Evolutionary conservation across 2,113 vertebrate species (phyloP).

Genomic region (Brienomyrus brachyistius): DNA sequence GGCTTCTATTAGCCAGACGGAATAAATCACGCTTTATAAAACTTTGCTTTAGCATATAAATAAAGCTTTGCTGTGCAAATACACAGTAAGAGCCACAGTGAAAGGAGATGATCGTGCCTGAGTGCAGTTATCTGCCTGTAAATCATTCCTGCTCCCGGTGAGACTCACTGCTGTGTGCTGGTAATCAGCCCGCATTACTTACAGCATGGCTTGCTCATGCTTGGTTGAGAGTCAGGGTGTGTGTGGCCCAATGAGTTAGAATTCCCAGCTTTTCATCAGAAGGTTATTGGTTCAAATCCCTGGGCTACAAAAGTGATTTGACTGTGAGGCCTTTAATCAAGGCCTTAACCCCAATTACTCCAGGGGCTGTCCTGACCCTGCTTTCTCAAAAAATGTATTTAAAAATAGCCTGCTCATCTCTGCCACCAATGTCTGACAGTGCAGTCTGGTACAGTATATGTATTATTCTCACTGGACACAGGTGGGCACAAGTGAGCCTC

Average conservation of each 20-base stretch:
- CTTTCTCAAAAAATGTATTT: background rate
- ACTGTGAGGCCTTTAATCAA: background rate
- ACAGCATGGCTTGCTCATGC: background rate
- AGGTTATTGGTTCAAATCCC: background rate
- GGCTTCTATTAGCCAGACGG: background rate
- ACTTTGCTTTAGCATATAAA: background rate
- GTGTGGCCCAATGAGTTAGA: background rate
- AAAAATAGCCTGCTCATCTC: background rate
- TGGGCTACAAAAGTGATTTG: background rate
- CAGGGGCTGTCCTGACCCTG: background rate
- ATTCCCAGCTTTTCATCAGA: background rate
- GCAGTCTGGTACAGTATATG: background rate
- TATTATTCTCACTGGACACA: background rate
- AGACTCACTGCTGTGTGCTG: conserved; percentile 35
- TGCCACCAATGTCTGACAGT: background rate
- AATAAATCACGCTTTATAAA: background rate
- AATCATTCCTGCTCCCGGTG: conserved; percentile 11
- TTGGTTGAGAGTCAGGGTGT: background rate
- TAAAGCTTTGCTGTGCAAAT: background rate
- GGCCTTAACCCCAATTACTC: background rate
- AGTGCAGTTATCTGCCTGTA: conserved; percentile 42
- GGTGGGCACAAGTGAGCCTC: background rate
- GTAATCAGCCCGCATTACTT: conserved; percentile 47
- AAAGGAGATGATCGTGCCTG: conserved; percentile 30
- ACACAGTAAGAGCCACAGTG: background rate